Evolutionary conservation across 1,140 invertebrate species (phyloP), one percentile per base, ranked within the genome.

Genomic region (Thereuonema tuberculata): DNA sequence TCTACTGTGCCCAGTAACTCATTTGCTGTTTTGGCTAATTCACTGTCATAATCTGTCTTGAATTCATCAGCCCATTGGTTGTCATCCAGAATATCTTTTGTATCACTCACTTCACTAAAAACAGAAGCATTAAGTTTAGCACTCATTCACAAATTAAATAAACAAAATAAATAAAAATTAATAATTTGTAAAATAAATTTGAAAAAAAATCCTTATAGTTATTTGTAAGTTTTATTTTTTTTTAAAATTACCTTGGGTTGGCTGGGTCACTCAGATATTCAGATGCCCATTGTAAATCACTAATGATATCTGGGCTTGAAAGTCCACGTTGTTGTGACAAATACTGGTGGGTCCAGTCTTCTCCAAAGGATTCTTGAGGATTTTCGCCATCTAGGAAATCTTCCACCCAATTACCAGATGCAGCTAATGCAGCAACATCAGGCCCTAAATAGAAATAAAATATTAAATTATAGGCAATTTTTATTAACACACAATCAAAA

Each of bases 391-490:
- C n/a, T n/a, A n/a, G n/a, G n/a, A n/a, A 74, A 47, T 75, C 72
- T 26, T 69, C 64, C 12, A 69, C 67, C 71, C 72, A 73, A 28
- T 72, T 59, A 24, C 59, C 65, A 20, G 62, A 61, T n/a, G 63
- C 64, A 14, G 68, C 73, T 24, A 76, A 62, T 37, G 74, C 75
- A 25, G 78, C 77, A 48, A 80, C 75, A 14, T 74, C 74, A 52
- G 80, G 77, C 58, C 60, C 65, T 58, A 25, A 14, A 53, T 56
- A 28, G 20, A 52, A 52, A 64, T 43, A 53, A 47, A 60, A 29
- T 28, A 54, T 56, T 56, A 56, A 56, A 47, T n/a, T n/a, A n/a
- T n/a, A n/a, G n/a, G n/a, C n/a, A n/a, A n/a, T n/a, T n/a, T n/a
- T n/a, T n/a, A n/a, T n/a, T n/a, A n/a, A n/a, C n/a, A n/a, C n/a